Conservation (phyloP, 1,140 invertebrate genomes). For the Drosophila leontia region DNA sequence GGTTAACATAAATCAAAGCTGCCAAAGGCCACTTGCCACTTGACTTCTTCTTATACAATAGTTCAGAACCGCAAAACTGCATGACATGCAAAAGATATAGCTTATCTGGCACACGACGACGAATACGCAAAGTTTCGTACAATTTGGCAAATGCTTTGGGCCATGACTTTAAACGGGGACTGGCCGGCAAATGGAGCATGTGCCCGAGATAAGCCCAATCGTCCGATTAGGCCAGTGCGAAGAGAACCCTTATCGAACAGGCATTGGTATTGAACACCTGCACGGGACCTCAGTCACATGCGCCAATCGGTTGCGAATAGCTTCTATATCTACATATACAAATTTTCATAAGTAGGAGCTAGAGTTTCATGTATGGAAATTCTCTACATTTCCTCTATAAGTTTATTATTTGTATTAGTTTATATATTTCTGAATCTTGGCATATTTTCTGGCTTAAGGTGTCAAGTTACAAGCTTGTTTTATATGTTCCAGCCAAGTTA, state of each 20-base stretch:
- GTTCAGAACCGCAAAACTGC: not conserved
- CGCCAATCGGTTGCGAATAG: slow-evolving; percentile 21
- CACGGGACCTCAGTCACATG: slow-evolving; percentile 54
- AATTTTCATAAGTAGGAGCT: not conserved
- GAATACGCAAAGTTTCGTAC: slow-evolving; percentile 2
- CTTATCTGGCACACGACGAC: slow-evolving; percentile 37
- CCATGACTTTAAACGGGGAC: slow-evolving; percentile 20
- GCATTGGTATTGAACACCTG: slow-evolving; percentile 49
- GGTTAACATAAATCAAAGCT: slow-evolving; percentile 14
- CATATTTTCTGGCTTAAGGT: not conserved
- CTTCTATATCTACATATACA: not conserved
- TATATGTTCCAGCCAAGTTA: slow-evolving; percentile 14
- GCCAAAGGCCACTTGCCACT: slow-evolving; percentile 28
- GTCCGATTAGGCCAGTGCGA: slow-evolving; percentile 27
- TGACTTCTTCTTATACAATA: slow-evolving; percentile 11
- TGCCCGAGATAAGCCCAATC: slow-evolving; percentile 29
- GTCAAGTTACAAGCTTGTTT: not conserved
- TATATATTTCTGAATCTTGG: not conserved
- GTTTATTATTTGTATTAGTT: not conserved
- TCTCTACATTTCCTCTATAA: not conserved
- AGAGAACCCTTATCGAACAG: slow-evolving; percentile 32
- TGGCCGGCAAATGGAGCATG: slow-evolving; percentile 27
- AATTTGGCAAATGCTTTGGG: slow-evolving; percentile 37
- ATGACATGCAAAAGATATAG: slow-evolving; percentile 17
- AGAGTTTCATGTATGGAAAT: not conserved